These are phyloP conservation scores for Neogobius melanostomus DNA, from an alignment of 2,113 vertebrate genomes.

Conservation along the genomic window DNA sequence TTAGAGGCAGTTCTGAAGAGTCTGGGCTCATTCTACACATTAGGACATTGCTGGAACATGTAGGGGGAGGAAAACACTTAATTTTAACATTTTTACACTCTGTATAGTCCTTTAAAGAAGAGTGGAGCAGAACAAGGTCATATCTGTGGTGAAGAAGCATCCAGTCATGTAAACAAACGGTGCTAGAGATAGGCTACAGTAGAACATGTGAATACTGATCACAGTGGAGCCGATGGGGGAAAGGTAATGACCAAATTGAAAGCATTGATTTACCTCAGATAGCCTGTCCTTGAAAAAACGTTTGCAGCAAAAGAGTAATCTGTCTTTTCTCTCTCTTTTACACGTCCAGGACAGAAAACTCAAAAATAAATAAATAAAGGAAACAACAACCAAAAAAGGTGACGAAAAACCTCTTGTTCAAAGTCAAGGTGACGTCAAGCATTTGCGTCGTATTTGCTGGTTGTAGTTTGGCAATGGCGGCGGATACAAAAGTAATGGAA, in stretches of 20 bases:
- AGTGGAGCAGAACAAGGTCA: slow-evolving; percentile 33
- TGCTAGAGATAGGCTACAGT: neutral
- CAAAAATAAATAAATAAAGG: too few species aligned
- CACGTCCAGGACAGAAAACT: neutral
- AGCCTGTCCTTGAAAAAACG: slow-evolving; percentile 37
- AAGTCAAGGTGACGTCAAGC: too few species aligned
- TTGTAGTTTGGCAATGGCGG: too few species aligned
- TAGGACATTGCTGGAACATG: too few species aligned
- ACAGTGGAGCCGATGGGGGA: slow-evolving; percentile 34
- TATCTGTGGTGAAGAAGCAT: neutral
- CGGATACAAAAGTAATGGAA: too few species aligned
- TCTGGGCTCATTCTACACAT: too few species aligned
- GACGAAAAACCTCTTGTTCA: too few species aligned
- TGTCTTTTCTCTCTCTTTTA: slow-evolving; percentile 3
- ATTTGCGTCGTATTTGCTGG: too few species aligned
- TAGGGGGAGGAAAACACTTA: too few species aligned
- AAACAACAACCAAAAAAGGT: too few species aligned
- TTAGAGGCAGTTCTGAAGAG: too few species aligned
- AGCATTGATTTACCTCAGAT: slow-evolving; percentile 43
- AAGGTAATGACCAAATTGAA: slow-evolving; percentile 47
- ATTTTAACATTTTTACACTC: too few species aligned
- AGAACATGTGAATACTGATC: slow-evolving; percentile 41
- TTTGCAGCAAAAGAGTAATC: slow-evolving; percentile 9
- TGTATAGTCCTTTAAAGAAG: neutral
- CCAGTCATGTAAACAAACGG: slow-evolving; percentile 18